Base-by-base conservation (phyloP, 2,888 invertebrate genomes). In the Rugalucina vietnamica region DNA sequence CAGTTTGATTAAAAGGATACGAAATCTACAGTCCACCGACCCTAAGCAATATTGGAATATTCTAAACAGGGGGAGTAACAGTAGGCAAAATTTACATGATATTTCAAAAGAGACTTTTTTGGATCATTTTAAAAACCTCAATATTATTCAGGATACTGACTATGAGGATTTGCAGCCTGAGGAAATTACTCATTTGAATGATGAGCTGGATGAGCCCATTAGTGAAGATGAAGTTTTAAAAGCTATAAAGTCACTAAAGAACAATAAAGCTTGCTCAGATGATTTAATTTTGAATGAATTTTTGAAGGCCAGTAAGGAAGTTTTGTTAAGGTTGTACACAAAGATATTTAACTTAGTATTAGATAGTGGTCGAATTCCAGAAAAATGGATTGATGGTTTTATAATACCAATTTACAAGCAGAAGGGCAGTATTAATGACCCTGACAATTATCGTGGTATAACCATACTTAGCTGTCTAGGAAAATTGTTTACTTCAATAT, bases 261-360 rank as follows among this genome's bases (percentile, higher is more conserved):
- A n/a, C n/a, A n/a, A n/a, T n/a, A n/a, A n/a, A n/a, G n/a, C n/a
- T n/a, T n/a, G n/a, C n/a, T n/a, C n/a, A n/a, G n/a, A n/a, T 34
- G 65, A 65, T 65, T 34, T 10, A 14, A 65, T 65, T 65, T 34
- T 65, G 34, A 32, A 65, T 65, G 65, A 65, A 65, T 65, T 34
- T 65, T 34, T 65, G 12, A 65, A 65, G 34, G 32, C 32, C 3
- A 34, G 34, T 34, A 65, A 65, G 21, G 65, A 65, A 12, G 3
- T 34, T 4, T 34, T 65, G 32, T 14, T 34, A 4, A 14, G 34
- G 21, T 14, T 65, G 14, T 65, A 65, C 18, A 34, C 34, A 18
- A 65, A 65, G 21, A 21, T 65, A 8, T 32, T 65, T 34, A 34
- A 65, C 21, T 18, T 34, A 34, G 21, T 65, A 34, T 65, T 65